These are phyloP conservation scores for Cancer borealis DNA, from an alignment of 2,888 invertebrate genomes.

Conservation along the genomic window DNA sequence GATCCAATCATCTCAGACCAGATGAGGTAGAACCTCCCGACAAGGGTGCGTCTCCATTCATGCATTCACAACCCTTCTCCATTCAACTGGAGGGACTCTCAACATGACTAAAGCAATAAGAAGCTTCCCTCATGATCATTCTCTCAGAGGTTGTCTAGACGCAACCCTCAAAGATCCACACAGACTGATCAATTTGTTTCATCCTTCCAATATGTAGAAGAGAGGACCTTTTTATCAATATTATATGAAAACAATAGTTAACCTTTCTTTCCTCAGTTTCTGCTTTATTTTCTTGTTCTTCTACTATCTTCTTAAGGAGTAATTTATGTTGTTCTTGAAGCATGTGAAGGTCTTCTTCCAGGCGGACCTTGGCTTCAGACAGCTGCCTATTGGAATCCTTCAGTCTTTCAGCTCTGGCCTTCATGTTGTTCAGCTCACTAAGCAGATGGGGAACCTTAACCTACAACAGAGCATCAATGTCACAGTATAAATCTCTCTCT, in stretches of 20 bases:
- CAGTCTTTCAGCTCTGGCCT: background rate
- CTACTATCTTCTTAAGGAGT: constrained; percentile 53
- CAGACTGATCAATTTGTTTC: background rate
- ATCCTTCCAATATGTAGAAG: background rate
- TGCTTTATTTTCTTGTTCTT: constrained; percentile 57
- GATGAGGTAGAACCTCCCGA: no score
- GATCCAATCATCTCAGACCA: no score
- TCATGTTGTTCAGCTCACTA: background rate
- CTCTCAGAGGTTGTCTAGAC: background rate
- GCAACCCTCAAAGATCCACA: background rate
- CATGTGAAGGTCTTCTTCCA: constrained; percentile 47
- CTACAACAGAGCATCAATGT: background rate
- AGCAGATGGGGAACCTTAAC: constrained; percentile 21
- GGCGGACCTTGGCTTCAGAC: background rate
- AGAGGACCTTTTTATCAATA: background rate
- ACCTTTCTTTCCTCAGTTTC: constrained; percentile 47
- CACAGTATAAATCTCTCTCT: no score
- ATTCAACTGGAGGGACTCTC: no score
- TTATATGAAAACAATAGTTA: background rate
- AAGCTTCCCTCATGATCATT: background rate
- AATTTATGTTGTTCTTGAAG: constrained; percentile 51
- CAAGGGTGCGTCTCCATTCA: no score
- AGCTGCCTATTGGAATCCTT: constrained; percentile 44
- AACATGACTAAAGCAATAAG: background rate
- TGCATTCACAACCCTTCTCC: no score